Evolutionary conservation across 2,113 vertebrate species (phyloP), one percentile per base, ranked within the genome.

Genomic region (Oreochromis tanganicae): DNA sequence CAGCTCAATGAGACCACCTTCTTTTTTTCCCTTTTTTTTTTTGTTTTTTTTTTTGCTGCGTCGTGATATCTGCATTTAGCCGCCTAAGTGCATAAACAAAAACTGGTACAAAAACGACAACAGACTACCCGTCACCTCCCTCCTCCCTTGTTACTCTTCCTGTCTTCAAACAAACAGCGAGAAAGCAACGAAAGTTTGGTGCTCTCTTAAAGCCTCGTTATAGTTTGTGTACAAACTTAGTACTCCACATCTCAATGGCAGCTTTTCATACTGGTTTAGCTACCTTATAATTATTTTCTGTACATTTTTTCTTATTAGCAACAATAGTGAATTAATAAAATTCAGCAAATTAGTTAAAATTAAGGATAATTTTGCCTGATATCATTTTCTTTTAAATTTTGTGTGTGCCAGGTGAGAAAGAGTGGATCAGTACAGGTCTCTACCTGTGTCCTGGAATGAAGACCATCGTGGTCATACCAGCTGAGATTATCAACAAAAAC

Each of bases 361-460:
- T 27, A 27, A 27, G 1, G 4, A 27, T 27, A 27, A 27, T 27
- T 27, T 27, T 27, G 27, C 27, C 27, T 27, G 27, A 27, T 27
- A 27, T 27, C 27, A 27, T 19, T 19, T 63, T 63, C 5, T 34
- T 36, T 61, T 32, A 5, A 11, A 5, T 61, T 71, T 14, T 66
- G 50, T 88, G 82, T 92, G 43, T 93, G 63, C 75, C 80, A 97
- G 96, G 17, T 61, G 1, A 6, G 3, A 85, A 93, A 29, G 95
- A 96, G 55, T 97, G 96, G 97, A 85, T 97, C 89, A 97, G 97
- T 83, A 97, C 96, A 7, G 97, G 96, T 13, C 88, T 97, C n/a
- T 97, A 96, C 81, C 93, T 97, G 38, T 94, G 95, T 85, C 95
- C 95, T 68, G 96, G 96, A 36, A 96, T 96, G 95, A 96, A 36